Evolutionary conservation across 2,888 invertebrate genomes (phyloP), one percentile per base, ranked within the genome.

Genomic region (Philereme transversata): DNA sequence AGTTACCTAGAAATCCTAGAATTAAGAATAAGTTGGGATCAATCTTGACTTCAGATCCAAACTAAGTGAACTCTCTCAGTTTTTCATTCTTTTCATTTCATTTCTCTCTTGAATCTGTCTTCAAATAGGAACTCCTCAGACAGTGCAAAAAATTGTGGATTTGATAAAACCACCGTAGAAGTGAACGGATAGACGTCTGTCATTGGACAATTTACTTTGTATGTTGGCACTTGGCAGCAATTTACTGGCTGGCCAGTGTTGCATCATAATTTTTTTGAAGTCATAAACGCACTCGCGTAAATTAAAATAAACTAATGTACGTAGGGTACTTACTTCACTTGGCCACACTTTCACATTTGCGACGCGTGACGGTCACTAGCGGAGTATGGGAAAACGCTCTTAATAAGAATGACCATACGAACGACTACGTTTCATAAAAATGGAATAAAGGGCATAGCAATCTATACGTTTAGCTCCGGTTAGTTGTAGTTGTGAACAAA

Each of bases 261-360:
- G 55, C 55, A 55, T 58, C 51, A 62, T 58, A 50, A 53, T 53
- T 22, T 22, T 22, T 38, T 52, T 45, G 55, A 56, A 55, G 55
- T 56, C 44, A 52, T 64, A 60, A 66, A 57, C 49, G 59, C 41
- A 60, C 44, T 44, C 44, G 58, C 54, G 55, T 63, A 64, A 65
- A 67, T 70, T 73, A 71, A 72, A 75, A 73, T 68, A 74, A 75
- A 72, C 64, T 40, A 51, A 22, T 22, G 22, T 36, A 36, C 36
- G 36, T 36, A 7, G 36, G 54, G 53, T 64, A 64, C 4, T 5
- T 36, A 53, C 36, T n/a, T 35, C 4, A 34, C 41, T 9, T 53
- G 62, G 62, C 59, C 72, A 75, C 77, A 84, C 87, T 88, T 87
- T 88, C 86, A 86, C 86, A 83, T 82, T 80, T 78, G 66, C 72